phyloP scores from a whole-genome alignment of 64 coral and sea anemone genomes.

The Pachyseris speciosa region DNA sequence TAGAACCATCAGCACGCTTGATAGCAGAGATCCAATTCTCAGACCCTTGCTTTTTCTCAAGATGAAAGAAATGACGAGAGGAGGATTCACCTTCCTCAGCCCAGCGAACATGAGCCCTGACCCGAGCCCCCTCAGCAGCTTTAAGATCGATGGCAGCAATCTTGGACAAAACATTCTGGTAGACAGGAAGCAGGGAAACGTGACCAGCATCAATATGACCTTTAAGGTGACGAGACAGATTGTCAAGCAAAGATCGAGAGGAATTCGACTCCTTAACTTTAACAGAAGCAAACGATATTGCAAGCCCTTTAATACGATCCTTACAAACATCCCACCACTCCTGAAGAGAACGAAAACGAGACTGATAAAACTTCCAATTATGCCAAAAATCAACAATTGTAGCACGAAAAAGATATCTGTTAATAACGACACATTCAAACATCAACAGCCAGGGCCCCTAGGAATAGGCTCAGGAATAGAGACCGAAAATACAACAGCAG shows the following conservation, averaged over 20 bases:
- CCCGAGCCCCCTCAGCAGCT: neutral
- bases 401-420: neutral
- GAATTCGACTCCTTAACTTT: neutral
- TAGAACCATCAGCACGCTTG: neutral
- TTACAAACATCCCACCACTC: conserved; percentile 65
- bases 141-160: neutral
- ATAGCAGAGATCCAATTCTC: neutral
- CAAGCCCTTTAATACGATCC: neutral
- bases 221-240: neutral
- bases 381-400: neutral
- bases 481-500: neutral
- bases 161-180: neutral
- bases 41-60: neutral
- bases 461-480: conserved; percentile 10
- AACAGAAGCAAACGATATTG: neutral
- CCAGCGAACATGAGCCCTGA: neutral
- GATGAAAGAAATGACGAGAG: neutral
- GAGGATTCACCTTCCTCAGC: conserved; percentile 39
- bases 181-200: neutral
- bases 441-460: neutral
- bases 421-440: neutral
- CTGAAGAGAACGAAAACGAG: neutral
- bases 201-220: neutral
- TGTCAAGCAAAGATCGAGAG: neutral
- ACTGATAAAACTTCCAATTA: neutral